Base-by-base conservation (phyloP, 2,113 vertebrate genomes). In the Cottus gobio region DNA sequence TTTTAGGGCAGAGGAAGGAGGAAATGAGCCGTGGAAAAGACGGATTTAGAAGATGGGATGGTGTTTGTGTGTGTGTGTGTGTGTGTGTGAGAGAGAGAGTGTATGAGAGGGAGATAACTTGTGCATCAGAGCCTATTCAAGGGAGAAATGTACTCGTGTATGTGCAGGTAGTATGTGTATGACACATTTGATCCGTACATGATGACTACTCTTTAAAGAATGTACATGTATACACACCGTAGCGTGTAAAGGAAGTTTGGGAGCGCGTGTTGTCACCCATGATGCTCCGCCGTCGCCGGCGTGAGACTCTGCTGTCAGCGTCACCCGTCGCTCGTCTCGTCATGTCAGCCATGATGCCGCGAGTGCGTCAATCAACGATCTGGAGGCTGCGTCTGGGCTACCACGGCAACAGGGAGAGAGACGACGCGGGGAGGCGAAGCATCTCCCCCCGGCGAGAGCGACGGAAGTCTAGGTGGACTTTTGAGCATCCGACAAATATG, bases 11-110 rank as follows among this genome's bases (percentile, higher is more conserved):
- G 72, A 79, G 74, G 70, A 68, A 44, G 36, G 70, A 89, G 79
- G 90, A 93, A 91, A 92, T 90, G 89, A 92, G 90, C 80, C 79
- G 31, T 84, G 85, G 79, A 87, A 89, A 89, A 88, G 81, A 86
- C 75, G 52, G 80, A 82, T 88, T 91, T 83, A 62, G 82, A 74
- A 78, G 83, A 91, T 69, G 77, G 73, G 54, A 79, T 67, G 36
- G 54, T 80, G 63, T 85, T 70, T 75, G 75, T 39, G 68, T 50
- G 61, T 44, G 39, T 28, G 48, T 36, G 44, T 61, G 76, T 76
- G 75, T 37, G 54, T 44, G 16, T 34, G 16, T 5, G 52, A 7
- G 52, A 30, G 57, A 31, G 57, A 9, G 57, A 18, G 48, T 58
- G 52, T 31, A 26, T 36, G 31, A 20, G 50, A 28, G 52, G 61